A percentile compares a stretch with the other conserved stretches of the same genome.
Conservation (phyloP, 2,113 vertebrate genomes). For the Nestor notabilis region DNA sequence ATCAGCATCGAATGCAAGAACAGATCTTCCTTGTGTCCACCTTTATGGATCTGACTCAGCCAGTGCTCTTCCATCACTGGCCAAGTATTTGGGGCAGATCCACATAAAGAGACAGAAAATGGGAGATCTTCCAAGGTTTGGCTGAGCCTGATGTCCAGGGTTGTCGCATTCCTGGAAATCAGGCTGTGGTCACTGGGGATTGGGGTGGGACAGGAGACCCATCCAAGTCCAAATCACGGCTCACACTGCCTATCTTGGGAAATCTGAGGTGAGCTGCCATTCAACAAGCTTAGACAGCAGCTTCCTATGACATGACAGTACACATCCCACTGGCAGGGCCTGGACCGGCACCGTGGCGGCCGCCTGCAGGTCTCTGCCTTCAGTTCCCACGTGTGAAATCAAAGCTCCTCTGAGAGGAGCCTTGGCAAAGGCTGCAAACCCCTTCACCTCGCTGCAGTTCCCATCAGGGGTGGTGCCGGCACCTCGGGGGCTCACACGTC, state of each 20-base stretch:
- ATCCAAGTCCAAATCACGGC: rapidly evolving
- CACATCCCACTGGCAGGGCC: not conserved
- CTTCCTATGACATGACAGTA: not conserved
- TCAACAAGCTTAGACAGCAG: not conserved
- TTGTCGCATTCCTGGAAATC: not conserved
- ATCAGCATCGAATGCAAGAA: not conserved
- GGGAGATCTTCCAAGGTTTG: not conserved
- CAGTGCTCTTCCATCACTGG: rapidly evolving
- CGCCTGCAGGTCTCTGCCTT: not conserved
- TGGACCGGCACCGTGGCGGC: rapidly evolving
- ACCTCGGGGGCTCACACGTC: rapidly evolving
- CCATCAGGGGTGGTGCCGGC: not conserved
- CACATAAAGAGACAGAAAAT: not conserved
- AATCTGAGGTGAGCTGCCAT: not conserved
- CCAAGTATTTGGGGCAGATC: not conserved
- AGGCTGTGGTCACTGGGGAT: not conserved
- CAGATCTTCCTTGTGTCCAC: not conserved
- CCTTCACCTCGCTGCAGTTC: rapidly evolving
- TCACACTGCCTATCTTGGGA: not conserved
- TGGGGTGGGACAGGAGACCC: not conserved
- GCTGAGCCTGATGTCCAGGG: not conserved
- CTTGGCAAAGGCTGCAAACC: not conserved
- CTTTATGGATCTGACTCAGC: rapidly evolving
- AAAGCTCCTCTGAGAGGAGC: not conserved
- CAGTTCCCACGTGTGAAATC: not conserved